Base-by-base conservation (phyloP, 1,140 invertebrate genomes). In the Caenorhabditis briggsae region DNA sequence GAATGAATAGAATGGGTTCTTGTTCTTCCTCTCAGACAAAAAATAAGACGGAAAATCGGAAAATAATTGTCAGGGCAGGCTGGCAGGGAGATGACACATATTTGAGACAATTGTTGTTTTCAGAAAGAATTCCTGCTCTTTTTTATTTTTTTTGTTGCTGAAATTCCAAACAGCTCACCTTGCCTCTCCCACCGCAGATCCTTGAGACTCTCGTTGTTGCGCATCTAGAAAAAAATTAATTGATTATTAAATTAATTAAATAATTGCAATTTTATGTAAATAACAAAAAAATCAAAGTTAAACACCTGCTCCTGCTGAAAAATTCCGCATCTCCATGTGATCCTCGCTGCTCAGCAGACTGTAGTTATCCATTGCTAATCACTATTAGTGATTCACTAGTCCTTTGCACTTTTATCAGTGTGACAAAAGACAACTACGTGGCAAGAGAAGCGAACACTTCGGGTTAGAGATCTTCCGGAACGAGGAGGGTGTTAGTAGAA, bases 301-400 rank as follows among this genome's bases (percentile, higher is more conserved):
- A 11, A 9, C 6, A 78, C 70, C 70, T 78, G 46, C 23, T 78
- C 43, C 46, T 5, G 70, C 46, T 11, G 70, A 9, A 5, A 50
- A 23, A 50, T 50, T 16, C n/a, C 70, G 5, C 70, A 78, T 78
- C 23, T 78, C 70, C 12, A 78, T 50, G n/a, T 78, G 46, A 23
- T 50, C 46, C 20, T 78, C 70, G 53, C 46, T 78, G 70, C 70
- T 78, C 46, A 78, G 20, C 46, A 78, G n/a, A 33, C 70, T 78
- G n/a, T 78, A 78, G 14, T 50, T 50, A 9, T 78, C 70, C 70
- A 78, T 78, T 25, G 48, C 14, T 14, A 46, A 14, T 46, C 33
- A 16, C 11, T 33, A 53, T 2, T 53, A 16, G 50, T 11, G 50
- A 16, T 53, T 11, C 12, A 14, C 12, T 9, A 16, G 50, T 53